A percentile compares a stretch with the other conserved stretches of the same genome.
These are phyloP conservation scores for Rhynchophorus ferrugineus DNA, from an alignment of 1,140 invertebrate genomes.

Conservation along the genomic window DNA sequence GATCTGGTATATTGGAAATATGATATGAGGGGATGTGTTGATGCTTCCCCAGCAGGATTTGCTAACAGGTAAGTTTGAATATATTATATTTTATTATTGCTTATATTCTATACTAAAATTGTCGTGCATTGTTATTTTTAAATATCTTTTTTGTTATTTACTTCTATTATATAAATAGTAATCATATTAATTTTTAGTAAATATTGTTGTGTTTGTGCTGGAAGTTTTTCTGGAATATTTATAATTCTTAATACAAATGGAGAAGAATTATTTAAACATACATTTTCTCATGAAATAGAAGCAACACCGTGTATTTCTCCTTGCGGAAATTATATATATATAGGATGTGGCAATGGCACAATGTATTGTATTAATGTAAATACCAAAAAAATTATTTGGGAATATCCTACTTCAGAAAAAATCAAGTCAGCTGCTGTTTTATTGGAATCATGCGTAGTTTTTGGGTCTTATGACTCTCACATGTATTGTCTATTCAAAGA, in stretches of 20 bases:
- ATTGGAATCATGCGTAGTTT: not conserved
- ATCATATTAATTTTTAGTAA: too few relatives aligned
- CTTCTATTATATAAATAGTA: too few relatives aligned
- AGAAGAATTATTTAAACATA: not conserved
- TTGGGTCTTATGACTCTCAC: constrained; percentile 11
- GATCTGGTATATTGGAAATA: too few relatives aligned
- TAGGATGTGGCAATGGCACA: constrained; percentile 10
- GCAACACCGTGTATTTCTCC: constrained; percentile 10
- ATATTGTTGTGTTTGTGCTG: constrained; percentile 10
- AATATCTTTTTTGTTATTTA: not conserved
- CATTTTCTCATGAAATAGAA: constrained; percentile 7
- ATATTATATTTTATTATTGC: too few relatives aligned
- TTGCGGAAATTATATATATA: constrained; percentile 6
- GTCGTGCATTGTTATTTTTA: too few relatives aligned
- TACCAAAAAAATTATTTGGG: constrained; percentile 8
- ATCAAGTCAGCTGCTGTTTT: constrained; percentile 3
- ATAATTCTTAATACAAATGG: constrained; percentile 8
- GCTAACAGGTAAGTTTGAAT: not conserved
- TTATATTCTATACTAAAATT: too few relatives aligned
- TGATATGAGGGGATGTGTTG: constrained; percentile 16
- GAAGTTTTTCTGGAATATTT: constrained; percentile 16
- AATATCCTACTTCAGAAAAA: constrained; percentile 5
- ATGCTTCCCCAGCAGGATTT: constrained; percentile 11
- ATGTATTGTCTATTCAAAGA: constrained; percentile 4
- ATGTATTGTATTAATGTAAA: constrained; percentile 16